Percentiles rank a stretch among this genome's conserved stretches.
These are phyloP conservation scores for Hemitrygon akajei DNA, from an alignment of 2,797 vertebrate genomes.

Conservation along the genomic window DNA sequence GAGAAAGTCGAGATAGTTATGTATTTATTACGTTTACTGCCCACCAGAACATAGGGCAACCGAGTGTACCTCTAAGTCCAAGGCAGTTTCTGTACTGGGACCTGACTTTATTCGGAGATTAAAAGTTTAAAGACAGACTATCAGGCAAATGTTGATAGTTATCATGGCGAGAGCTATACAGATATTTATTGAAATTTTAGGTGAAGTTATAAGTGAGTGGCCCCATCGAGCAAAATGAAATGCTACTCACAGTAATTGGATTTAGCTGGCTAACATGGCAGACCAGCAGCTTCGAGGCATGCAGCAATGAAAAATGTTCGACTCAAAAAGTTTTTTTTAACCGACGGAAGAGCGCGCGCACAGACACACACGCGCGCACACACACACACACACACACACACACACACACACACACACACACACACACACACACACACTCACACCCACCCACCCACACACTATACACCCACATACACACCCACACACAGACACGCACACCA, in stretches of 20 bases:
- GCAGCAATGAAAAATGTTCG: constrained; percentile 59
- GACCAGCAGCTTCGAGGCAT: constrained; percentile 63
- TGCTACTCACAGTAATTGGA: constrained; percentile 66
- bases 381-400: too few relatives aligned
- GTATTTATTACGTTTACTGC: not conserved
- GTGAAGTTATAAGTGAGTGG: constrained; percentile 64
- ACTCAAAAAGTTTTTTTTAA: constrained; percentile 53
- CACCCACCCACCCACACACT: constrained; percentile 9
- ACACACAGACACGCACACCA: too few relatives aligned
- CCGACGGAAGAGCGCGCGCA: constrained; percentile 45
- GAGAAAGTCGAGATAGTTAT: not conserved
- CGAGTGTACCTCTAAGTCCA: not conserved
- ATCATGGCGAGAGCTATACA: not conserved
- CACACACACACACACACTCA: too few relatives aligned
- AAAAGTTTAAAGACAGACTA: not conserved
- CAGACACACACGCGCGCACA: too few relatives aligned
- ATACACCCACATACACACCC: too few relatives aligned
- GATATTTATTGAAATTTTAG: constrained; percentile 57
- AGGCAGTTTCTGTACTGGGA: not conserved
- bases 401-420: too few relatives aligned
- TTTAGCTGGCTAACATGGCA: constrained; percentile 69
- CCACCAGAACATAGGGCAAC: not conserved
- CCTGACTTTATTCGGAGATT: not conserved
- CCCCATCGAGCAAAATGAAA: constrained; percentile 66
- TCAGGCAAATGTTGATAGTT: not conserved